These are phyloP conservation scores for Acropora yongei DNA, from an alignment of 64 coral and sea anemone genomes.

Conservation along the genomic window DNA sequence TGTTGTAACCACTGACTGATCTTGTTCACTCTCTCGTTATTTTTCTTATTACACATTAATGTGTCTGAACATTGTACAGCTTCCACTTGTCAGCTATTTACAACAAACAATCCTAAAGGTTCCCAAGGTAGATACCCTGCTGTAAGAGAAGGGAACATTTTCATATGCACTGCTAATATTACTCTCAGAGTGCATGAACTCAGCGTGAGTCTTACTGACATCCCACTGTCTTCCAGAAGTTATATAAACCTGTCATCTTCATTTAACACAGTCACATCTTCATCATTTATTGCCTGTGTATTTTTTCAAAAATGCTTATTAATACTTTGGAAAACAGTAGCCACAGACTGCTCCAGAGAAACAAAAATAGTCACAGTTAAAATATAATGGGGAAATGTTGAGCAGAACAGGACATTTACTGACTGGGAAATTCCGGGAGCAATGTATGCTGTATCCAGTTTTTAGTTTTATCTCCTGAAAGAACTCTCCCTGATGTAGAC, in stretches of 20 bases:
- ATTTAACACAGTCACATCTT: slow-evolving; percentile 4
- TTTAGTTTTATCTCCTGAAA: not conserved
- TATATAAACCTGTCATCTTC: not conserved
- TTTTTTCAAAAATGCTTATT: not conserved
- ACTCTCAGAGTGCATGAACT: not conserved
- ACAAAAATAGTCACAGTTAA: not conserved
- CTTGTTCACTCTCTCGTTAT: no score
- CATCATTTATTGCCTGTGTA: slow-evolving; percentile 3
- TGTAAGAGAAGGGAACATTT: not conserved
- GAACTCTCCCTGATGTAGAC: not conserved
- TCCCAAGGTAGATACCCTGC: not conserved
- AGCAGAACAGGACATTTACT: not conserved
- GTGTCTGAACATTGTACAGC: no score
- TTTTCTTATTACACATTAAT: no score
- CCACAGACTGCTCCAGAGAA: not conserved
- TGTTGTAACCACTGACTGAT: no score
- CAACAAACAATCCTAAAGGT: not conserved
- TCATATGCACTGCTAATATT: not conserved
- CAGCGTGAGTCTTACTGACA: not conserved
- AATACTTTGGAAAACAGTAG: not conserved
- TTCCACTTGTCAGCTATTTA: no score
- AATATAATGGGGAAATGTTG: not conserved
- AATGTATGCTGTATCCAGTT: not conserved
- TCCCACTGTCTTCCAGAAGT: slow-evolving; percentile 2
- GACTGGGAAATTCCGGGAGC: not conserved